Conservation (phyloP, 1,140 invertebrate genomes). For the Zaprionus capensis region DNA sequence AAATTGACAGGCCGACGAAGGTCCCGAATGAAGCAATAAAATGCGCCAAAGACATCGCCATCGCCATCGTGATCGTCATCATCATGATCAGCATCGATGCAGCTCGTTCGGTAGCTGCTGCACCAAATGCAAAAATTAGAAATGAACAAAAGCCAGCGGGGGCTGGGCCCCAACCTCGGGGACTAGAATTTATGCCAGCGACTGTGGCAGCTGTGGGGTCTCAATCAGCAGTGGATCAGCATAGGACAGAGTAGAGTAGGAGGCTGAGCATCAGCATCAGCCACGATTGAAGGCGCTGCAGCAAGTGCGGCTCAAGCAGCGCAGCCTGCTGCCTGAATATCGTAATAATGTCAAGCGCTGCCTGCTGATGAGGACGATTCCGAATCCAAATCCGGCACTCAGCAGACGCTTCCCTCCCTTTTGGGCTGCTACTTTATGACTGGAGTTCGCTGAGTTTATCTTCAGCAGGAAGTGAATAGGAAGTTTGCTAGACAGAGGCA, state of each 20-base stretch:
- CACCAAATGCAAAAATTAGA: conserved; percentile 78
- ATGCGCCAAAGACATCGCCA: conserved; percentile 72
- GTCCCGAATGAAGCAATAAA: conserved; percentile 81
- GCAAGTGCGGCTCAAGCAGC: conserved; percentile 66
- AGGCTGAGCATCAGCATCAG: conserved; percentile 7
- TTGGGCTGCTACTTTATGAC: conserved; percentile 19
- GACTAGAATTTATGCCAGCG: conserved; percentile 70
- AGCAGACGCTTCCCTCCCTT: too few relatives aligned
- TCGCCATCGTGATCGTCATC: neutral
- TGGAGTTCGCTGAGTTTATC: conserved; percentile 17
- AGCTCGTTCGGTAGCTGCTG: conserved; percentile 48
- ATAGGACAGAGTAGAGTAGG: neutral
- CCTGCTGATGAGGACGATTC: conserved; percentile 29
- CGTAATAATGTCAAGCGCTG: conserved; percentile 67
- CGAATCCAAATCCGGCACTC: neutral
- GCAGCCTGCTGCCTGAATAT: conserved; percentile 56
- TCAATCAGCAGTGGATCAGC: too few relatives aligned
- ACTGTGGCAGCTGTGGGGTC: conserved; percentile 13
- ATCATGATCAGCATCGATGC: neutral
- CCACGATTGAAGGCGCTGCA: conserved; percentile 41
- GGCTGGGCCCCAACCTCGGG: conserved; percentile 18
- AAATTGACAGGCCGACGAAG: conserved; percentile 79
- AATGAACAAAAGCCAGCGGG: conserved; percentile 70
- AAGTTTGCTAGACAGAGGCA: conserved; percentile 16
- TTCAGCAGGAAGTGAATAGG: conserved; percentile 41